Evolutionary conservation across 2,797 vertebrate species (phyloP).

Genomic region (Agapornis canus): DNA sequence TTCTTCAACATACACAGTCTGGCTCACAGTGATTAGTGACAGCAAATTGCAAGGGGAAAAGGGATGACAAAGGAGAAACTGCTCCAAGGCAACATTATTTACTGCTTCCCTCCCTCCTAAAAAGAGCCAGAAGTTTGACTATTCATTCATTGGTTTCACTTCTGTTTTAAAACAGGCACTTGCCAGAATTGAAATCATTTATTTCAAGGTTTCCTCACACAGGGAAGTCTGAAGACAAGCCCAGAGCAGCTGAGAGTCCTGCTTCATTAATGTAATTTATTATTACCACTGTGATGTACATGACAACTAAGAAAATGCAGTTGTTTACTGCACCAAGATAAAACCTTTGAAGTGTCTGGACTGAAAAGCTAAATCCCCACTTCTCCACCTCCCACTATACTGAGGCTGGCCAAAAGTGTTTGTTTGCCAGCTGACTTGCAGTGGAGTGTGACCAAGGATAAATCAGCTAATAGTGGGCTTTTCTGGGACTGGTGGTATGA

Average conservation of each 20-base stretch:
- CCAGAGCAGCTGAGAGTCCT: not conserved
- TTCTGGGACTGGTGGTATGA: not conserved
- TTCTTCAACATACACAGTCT: not conserved
- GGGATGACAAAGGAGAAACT: not conserved
- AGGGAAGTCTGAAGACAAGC: not conserved
- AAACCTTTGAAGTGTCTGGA: not conserved
- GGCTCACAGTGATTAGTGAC: not conserved
- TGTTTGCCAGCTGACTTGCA: not conserved
- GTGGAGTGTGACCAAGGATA: not conserved
- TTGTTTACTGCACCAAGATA: not conserved
- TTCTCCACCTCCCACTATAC: not conserved
- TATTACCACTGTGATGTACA: not conserved
- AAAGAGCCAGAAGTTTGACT: not conserved
- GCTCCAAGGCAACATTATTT: slow-evolving; percentile 21
- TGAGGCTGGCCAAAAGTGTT: not conserved
- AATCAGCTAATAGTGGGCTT: not conserved
- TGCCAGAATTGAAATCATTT: not conserved
- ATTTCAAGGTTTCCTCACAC: not conserved
- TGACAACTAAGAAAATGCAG: not conserved
- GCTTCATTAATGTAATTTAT: not conserved
- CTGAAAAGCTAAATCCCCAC: not conserved
- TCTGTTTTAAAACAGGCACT: not conserved
- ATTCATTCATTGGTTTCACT: not conserved
- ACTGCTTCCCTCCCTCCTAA: not conserved
- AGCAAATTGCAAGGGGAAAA: slow-evolving; percentile 11